Evolutionary conservation across 64 coral and sea anemone species (phyloP).

Genomic region (Orbicella faveolata): DNA sequence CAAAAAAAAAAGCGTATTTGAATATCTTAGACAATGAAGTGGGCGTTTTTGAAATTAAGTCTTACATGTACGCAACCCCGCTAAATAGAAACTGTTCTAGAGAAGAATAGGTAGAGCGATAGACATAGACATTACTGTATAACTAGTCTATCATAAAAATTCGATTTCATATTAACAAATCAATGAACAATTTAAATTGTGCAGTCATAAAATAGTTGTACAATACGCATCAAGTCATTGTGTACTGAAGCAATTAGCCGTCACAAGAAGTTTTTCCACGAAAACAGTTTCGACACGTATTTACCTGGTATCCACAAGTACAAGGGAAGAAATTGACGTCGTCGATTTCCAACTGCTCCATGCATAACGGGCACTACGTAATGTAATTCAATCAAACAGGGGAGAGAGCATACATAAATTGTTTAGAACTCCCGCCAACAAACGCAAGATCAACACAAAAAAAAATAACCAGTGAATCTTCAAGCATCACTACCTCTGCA

Average conservation of each 20-base stretch:
- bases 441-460: not conserved
- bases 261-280: not conserved
- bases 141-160: too few species aligned
- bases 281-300: not conserved
- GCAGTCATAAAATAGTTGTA: not conserved
- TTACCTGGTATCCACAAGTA: constrained; percentile 99
- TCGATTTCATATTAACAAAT: not conserved
- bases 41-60: too few species aligned
- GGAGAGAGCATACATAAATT: constrained; percentile 34
- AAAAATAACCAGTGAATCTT: not conserved
- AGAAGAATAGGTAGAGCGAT: too few species aligned
- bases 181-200: constrained; percentile 6
- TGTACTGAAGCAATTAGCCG: not conserved
- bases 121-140: too few species aligned
- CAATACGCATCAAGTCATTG: not conserved
- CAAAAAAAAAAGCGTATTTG: too few species aligned
- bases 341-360: constrained; percentile 99
- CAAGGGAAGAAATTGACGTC: constrained; percentile 99
- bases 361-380: constrained; percentile 93
- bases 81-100: too few species aligned
- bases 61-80: too few species aligned
- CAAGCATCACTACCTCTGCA: constrained; percentile 19
- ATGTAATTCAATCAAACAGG: constrained; percentile 3
- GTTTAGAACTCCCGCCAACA: constrained; percentile 54
- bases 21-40: too few species aligned